Base-by-base conservation (phyloP, 2,888 invertebrate species). In the Spodoptera picta region DNA sequence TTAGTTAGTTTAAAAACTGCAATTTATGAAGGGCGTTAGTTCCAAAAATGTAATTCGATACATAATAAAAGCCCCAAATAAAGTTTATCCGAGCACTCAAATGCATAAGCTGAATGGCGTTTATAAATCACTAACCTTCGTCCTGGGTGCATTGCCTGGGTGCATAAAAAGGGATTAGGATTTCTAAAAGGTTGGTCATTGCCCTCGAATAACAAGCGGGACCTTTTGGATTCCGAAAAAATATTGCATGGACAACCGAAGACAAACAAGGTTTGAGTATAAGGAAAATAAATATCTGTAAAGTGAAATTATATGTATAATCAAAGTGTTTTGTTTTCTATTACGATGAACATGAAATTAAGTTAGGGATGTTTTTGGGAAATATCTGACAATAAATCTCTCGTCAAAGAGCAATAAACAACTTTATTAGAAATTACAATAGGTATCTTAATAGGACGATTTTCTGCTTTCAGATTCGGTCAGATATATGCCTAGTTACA, bases 121-220 rank as follows among this genome's bases (percentile, higher is more conserved):
- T 36, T 42, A 56, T 49, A 69, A 72, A 54, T 72, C 73, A 72
- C 41, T 51, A 62, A 71, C 63, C 73, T 36, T 46, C 48, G 54
- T 51, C 42, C 61, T 36, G 19, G 14, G 0, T 4, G 11, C 12
- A 45, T 41, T 14, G 14, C 42, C 61, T 36, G 19, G 14, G 0
- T 4, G 11, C 12, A 45, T 41, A 63, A 58, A 71, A 72, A 66
- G 55, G 12, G n/a, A 42, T 54, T 23, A 57, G 47, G 52, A 12
- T 23, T 48, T 58, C 1, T 19, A 48, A 36, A 36, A 9, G 36
- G 36, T 36, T 2, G 36, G 36, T 36, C 23, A 67, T 67, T 58
- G 58, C 41, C 41, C 45, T 14, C 43, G 7, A 19, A 9, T 7
- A 55, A 51, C 45, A 57, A 0, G 23, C 2, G n/a, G 27, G 0